These are phyloP conservation scores for Coranthus polyacanthus DNA, from an alignment of 2,797 vertebrate genomes.

Conservation along the genomic window DNA sequence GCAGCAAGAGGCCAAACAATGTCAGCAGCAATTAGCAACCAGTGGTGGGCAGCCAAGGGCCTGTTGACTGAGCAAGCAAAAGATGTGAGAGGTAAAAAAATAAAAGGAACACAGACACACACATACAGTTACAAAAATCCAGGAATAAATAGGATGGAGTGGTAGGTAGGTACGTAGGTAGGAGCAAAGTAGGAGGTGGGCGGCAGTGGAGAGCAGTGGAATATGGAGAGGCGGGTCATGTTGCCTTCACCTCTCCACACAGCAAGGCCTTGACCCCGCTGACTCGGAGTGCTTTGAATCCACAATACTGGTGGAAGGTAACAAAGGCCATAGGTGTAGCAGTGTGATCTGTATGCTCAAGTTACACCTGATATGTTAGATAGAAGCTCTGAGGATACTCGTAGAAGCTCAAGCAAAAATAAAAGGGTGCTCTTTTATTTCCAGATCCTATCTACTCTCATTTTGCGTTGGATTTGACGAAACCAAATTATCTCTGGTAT, in stretches of 20 bases:
- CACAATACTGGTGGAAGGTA: slow-evolving; percentile 51
- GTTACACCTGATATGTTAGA: slow-evolving; percentile 28
- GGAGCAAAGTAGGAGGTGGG: slow-evolving; percentile 35
- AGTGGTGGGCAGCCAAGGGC: slow-evolving; percentile 81
- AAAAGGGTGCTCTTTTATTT: background rate
- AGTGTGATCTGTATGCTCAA: slow-evolving; percentile 53
- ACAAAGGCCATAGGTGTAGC: slow-evolving; percentile 53
- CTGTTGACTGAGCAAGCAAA: slow-evolving; percentile 78
- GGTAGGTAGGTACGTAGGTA: background rate
- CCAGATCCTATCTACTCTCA: too few relatives aligned
- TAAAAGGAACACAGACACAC: slow-evolving; percentile 50
- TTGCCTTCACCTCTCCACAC: slow-evolving; percentile 70
- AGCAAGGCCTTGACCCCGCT: slow-evolving; percentile 70
- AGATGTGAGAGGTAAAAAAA: slow-evolving; percentile 61
- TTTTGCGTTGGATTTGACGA: background rate
- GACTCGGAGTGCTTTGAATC: slow-evolving; percentile 59
- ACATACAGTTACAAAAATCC: slow-evolving; percentile 51
- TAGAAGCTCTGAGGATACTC: slow-evolving; percentile 18
- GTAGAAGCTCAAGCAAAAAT: slow-evolving; percentile 21
- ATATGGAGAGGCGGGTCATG: slow-evolving; percentile 62
- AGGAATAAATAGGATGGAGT: slow-evolving; percentile 59
- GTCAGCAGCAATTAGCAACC: slow-evolving; percentile 93
- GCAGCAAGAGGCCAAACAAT: slow-evolving; percentile 90
- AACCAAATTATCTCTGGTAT: slow-evolving; percentile 23
- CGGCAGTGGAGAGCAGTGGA: slow-evolving; percentile 25